Conservation (phyloP, 2,797 vertebrate genomes). For the Lithobates sylvaticus region DNA sequence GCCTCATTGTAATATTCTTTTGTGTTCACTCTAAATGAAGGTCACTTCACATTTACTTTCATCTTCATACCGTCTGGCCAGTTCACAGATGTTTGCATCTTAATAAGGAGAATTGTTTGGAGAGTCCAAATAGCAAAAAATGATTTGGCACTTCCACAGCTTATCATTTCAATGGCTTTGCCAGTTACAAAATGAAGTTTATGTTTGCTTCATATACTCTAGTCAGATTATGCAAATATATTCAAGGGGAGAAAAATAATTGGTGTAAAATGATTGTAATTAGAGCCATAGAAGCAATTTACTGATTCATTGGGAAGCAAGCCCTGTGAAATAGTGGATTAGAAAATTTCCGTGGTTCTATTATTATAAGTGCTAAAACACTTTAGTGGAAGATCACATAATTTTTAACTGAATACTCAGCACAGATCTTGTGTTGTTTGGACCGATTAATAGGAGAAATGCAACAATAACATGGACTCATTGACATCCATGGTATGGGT, state of each 20-base stretch:
- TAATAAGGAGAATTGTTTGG: slow-evolving; percentile 70
- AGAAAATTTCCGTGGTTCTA: slow-evolving; percentile 54
- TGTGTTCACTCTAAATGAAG: slow-evolving; percentile 74
- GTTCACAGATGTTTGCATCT: slow-evolving; percentile 75
- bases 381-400: neutral
- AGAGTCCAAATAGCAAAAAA: slow-evolving; percentile 70
- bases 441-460: no score
- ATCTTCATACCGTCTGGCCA: slow-evolving; percentile 70
- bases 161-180: slow-evolving; percentile 73
- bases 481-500: no score
- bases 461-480: no score
- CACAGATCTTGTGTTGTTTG: no score
- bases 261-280: slow-evolving; percentile 76
- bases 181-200: slow-evolving; percentile 64
- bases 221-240: slow-evolving; percentile 74
- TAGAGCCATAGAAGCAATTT: slow-evolving; percentile 74
- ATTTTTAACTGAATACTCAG: no score
- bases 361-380: slow-evolving; percentile 56
- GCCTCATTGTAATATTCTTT: slow-evolving; percentile 72
- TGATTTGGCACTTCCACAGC: slow-evolving; percentile 73
- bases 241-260: slow-evolving; percentile 73
- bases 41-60: slow-evolving; percentile 73
- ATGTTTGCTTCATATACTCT: slow-evolving; percentile 69
- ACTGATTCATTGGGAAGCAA: slow-evolving; percentile 65
- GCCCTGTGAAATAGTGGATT: slow-evolving; percentile 62